These are phyloP conservation scores for Cyaniris semiargus DNA, from an alignment of 2,888 invertebrate species.

Conservation along the genomic window DNA sequence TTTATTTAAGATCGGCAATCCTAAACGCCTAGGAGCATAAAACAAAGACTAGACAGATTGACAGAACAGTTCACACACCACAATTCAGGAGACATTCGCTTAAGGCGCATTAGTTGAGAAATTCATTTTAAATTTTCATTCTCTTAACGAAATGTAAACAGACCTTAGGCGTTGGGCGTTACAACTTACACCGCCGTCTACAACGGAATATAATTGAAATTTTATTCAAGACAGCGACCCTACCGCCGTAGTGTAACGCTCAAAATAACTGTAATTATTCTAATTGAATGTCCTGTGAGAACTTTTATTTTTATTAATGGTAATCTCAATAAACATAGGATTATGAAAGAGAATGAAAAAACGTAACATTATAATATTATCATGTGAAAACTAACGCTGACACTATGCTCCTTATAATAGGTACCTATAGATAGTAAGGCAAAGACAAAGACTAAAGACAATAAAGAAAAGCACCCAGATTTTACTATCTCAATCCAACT, in stretches of 20 bases:
- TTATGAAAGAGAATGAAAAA: not conserved
- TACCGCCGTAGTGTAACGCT: slow-evolving; percentile 35
- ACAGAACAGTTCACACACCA: slow-evolving; percentile 25
- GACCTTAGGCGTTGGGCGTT: slow-evolving; percentile 52
- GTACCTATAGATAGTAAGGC: too few species aligned
- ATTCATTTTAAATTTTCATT: slow-evolving; percentile 73
- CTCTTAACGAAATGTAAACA: slow-evolving; percentile 74
- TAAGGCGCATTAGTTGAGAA: slow-evolving; percentile 60
- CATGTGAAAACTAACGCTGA: not conserved
- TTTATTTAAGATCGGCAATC: too few species aligned
- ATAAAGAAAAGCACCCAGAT: too few species aligned
- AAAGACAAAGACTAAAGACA: too few species aligned
- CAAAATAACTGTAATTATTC: slow-evolving; percentile 29
- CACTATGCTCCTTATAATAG: not conserved
- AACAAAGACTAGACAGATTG: not conserved
- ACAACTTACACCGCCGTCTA: slow-evolving; percentile 47
- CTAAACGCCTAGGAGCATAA: too few species aligned
- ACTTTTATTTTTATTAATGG: not conserved
- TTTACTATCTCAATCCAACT: too few species aligned
- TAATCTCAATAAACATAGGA: not conserved
- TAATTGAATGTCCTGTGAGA: not conserved
- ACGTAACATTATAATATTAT: too few species aligned
- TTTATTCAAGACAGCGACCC: slow-evolving; percentile 59
- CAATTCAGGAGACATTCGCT: slow-evolving; percentile 11
- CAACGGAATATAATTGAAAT: slow-evolving; percentile 68